These are phyloP conservation scores for Hystrix brachyura DNA, from an alignment of 2,113 vertebrate species.

Conservation along the genomic window DNA sequence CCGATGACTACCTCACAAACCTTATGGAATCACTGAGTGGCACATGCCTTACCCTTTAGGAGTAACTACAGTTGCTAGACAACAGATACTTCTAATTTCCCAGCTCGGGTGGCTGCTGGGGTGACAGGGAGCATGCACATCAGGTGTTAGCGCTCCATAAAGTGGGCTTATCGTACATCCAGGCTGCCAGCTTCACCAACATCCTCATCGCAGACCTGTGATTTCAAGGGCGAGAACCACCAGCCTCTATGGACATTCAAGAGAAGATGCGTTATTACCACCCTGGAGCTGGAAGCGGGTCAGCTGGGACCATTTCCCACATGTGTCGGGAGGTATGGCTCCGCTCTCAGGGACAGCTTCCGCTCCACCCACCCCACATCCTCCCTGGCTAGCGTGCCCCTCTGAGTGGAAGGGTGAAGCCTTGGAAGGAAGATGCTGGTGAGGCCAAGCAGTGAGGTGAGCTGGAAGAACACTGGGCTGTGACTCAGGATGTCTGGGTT, in stretches of 20 bases:
- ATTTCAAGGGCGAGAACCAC: background rate
- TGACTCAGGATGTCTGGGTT: background rate
- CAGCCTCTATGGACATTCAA: slow-evolving; percentile 85
- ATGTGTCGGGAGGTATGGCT: slow-evolving; percentile 85
- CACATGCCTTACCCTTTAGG: fast-evolving
- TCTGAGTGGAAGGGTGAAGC: fast-evolving
- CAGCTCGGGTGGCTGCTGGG: background rate
- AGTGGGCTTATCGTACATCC: fast-evolving
- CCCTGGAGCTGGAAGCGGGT: slow-evolving; percentile 90
- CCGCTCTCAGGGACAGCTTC: fast-evolving
- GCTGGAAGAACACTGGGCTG: fast-evolving
- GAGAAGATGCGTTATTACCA: slow-evolving; percentile 92
- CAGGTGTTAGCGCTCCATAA: fast-evolving
- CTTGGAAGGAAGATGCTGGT: background rate
- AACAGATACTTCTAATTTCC: background rate
- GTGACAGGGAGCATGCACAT: fast-evolving
- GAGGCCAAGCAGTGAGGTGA: fast-evolving
- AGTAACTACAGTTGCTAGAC: too few relatives aligned
- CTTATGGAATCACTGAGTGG: fast-evolving
- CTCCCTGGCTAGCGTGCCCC: fast-evolving
- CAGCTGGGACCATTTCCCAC: slow-evolving; percentile 88
- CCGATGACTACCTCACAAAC: background rate
- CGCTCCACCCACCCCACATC: fast-evolving
- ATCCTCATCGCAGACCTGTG: fast-evolving
- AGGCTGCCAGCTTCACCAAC: fast-evolving